These are phyloP conservation scores for Ophraella communa DNA, from an alignment of 2,888 invertebrate genomes.

Conservation along the genomic window DNA sequence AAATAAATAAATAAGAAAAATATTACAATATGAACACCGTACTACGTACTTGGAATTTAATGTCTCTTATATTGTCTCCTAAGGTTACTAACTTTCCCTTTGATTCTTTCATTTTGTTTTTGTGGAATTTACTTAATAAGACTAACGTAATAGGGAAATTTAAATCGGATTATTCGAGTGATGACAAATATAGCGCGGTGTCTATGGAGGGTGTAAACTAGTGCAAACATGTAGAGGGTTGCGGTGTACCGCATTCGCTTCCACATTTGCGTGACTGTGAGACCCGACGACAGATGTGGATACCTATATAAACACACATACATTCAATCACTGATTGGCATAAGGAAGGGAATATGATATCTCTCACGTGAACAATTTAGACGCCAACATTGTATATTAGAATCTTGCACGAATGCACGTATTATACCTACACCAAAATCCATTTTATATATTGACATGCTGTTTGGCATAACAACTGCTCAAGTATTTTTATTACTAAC, in stretches of 20 bases:
- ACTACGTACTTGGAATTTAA: no score
- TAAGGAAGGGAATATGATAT: not conserved
- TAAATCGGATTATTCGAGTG: not conserved
- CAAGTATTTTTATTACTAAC: no score
- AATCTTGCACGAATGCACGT: not conserved
- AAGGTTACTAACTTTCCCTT: no score
- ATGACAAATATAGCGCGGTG: conserved; percentile 3
- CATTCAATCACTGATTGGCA: conserved; percentile 7
- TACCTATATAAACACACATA: conserved; percentile 3
- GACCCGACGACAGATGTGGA: conserved; percentile 9
- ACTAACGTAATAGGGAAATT: not conserved
- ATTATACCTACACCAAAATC: no score
- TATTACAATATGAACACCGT: no score
- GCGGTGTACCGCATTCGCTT: not conserved
- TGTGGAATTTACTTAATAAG: no score
- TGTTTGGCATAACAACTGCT: no score
- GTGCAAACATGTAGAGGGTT: conserved; percentile 5
- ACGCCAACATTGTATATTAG: not conserved
- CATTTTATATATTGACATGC: not conserved
- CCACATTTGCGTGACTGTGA: conserved; percentile 8
- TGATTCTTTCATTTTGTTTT: no score
- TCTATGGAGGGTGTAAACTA: conserved; percentile 1
- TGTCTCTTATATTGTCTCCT: no score
- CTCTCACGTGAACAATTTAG: not conserved
- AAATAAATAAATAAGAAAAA: no score